These are phyloP conservation scores for Penaeus monodon DNA, from an alignment of 2,888 invertebrate species.

Conservation along the genomic window DNA sequence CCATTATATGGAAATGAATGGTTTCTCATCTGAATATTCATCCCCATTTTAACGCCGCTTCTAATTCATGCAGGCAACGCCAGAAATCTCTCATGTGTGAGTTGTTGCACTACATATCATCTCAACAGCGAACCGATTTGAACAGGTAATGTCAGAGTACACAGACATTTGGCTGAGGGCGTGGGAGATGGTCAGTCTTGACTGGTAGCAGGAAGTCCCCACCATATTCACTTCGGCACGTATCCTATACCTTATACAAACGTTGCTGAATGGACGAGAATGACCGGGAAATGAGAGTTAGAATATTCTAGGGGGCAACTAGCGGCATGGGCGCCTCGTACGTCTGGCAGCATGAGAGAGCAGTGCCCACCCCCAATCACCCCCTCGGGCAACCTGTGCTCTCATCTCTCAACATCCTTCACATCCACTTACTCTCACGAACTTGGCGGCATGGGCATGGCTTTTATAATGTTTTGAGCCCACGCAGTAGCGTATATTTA, in stretches of 20 bases:
- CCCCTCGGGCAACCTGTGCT: constrained; percentile 51
- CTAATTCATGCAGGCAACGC: no score
- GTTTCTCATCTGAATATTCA: no score
- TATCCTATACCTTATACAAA: neutral
- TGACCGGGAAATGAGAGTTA: constrained; percentile 1
- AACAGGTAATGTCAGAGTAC: no score
- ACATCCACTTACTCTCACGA: constrained; percentile 38
- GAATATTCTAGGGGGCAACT: constrained; percentile 2
- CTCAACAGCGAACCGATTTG: no score
- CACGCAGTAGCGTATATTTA: no score
- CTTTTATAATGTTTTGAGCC: neutral
- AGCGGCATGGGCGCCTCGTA: neutral
- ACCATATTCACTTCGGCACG: neutral
- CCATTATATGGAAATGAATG: no score
- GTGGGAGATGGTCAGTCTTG: neutral
- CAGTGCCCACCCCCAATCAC: constrained; percentile 48
- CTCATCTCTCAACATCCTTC: constrained; percentile 57
- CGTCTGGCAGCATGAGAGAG: constrained; percentile 35
- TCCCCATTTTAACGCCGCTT: no score
- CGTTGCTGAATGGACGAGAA: constrained; percentile 10
- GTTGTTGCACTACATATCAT: no score
- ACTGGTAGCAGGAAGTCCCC: neutral
- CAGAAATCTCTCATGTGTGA: no score
- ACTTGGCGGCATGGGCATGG: constrained; percentile 19
- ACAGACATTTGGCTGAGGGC: neutral